Conservation (phyloP, 2,113 vertebrate genomes). For the Caranx melampygus region DNA sequence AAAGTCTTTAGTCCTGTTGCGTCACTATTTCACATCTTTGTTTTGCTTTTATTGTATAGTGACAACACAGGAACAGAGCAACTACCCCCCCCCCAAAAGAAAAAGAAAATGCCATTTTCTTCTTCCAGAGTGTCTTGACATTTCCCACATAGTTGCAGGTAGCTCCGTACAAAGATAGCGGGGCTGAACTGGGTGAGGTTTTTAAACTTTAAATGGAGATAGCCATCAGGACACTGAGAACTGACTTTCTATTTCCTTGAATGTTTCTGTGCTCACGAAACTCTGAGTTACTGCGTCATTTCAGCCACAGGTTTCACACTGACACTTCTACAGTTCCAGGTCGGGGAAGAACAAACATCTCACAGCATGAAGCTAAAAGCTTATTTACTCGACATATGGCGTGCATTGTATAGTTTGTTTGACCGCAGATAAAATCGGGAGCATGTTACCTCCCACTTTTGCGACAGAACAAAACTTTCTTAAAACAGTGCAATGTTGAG, state of each 20-base stretch:
- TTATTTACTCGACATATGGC: constrained; percentile 42
- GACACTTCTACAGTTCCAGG: constrained; percentile 38
- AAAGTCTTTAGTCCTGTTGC: not conserved
- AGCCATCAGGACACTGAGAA: not conserved
- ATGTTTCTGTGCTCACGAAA: constrained; percentile 11
- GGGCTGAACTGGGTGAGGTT: constrained; percentile 25
- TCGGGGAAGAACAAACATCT: constrained; percentile 50
- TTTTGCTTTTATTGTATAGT: constrained; percentile 40
- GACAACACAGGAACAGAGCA: not conserved
- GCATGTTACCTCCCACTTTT: not conserved
- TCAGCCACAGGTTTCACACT: constrained; percentile 15
- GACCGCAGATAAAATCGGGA: constrained; percentile 22
- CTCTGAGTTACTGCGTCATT: not conserved
- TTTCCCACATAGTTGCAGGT: not conserved
- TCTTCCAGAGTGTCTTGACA: not conserved
- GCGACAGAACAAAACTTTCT: not conserved
- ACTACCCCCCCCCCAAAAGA: not conserved
- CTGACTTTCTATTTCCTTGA: constrained; percentile 8
- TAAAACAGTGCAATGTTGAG: not conserved
- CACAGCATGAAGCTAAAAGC: not conserved
- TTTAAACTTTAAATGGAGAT: constrained; percentile 20
- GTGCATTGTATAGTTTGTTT: constrained; percentile 30
- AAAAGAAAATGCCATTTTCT: not conserved
- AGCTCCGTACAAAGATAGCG: not conserved
- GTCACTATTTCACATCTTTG: constrained; percentile 11